phyloP scores from a whole-genome alignment of 2,888 invertebrate species.

The Ceraclea dissimilis region DNA sequence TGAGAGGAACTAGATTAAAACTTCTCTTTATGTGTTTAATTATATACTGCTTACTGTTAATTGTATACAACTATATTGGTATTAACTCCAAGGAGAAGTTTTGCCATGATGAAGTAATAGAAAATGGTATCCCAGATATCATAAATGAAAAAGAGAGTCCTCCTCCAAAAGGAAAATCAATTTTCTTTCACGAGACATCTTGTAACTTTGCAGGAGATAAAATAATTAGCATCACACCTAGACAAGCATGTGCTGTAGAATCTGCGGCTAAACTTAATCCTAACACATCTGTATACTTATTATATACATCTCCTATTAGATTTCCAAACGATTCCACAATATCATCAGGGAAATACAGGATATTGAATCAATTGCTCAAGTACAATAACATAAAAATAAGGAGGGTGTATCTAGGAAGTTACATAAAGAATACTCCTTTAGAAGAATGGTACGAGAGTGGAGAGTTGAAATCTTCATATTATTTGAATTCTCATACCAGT shows the following conservation, averaged over 20 bases:
- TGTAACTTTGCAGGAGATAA: conserved; percentile 39
- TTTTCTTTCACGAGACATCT: conserved; percentile 63
- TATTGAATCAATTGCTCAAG: conserved; percentile 31
- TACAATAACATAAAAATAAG: conserved; percentile 47
- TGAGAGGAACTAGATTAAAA: neutral
- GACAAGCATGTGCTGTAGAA: conserved; percentile 63
- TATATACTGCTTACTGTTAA: conserved; percentile 1
- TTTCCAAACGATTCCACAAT: conserved; percentile 30
- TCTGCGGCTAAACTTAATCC: conserved; percentile 58
- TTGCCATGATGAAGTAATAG: conserved; percentile 16
- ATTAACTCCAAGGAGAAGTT: conserved; percentile 10
- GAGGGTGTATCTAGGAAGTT: conserved; percentile 44
- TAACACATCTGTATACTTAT: conserved; percentile 45
- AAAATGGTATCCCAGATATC: conserved; percentile 19
- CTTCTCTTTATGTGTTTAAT: neutral
- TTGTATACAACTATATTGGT: conserved; percentile 5
- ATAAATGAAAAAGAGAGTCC: conserved; percentile 15
- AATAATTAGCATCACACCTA: conserved; percentile 41
- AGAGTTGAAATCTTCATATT: conserved; percentile 44
- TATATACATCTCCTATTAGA: conserved; percentile 43
- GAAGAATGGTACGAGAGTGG: conserved; percentile 46
- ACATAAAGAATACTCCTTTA: conserved; percentile 49
- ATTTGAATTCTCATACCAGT: conserved; percentile 54
- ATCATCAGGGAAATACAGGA: conserved; percentile 15
- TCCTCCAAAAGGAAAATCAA: conserved; percentile 34